These are phyloP conservation scores for Oxyura jamaicensis DNA, from an alignment of 2,113 vertebrate genomes.

Conservation along the genomic window DNA sequence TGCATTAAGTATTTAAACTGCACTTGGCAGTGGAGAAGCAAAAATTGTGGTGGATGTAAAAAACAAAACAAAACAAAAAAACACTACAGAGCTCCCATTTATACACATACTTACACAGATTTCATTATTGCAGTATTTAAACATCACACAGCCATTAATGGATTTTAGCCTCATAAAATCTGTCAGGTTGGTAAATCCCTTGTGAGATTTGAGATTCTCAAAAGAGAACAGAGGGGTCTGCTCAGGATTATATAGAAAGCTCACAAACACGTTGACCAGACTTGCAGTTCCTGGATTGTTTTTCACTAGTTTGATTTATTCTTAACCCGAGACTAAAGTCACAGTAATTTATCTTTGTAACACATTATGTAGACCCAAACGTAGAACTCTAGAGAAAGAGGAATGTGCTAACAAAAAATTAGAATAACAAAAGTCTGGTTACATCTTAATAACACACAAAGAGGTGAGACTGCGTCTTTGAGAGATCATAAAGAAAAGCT, in stretches of 20 bases:
- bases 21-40: not conserved
- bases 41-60: not conserved
- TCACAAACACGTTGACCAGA: not conserved
- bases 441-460: not conserved
- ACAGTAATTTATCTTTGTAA: not conserved
- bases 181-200: not conserved
- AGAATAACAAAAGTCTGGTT: not conserved
- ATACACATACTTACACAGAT: not conserved
- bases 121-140: not conserved
- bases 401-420: not conserved
- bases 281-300: not conserved
- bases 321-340: not conserved
- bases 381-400: not conserved
- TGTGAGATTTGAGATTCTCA: not conserved
- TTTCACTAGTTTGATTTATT: not conserved
- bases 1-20: not conserved
- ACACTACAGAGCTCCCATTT: not conserved
- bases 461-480: not conserved
- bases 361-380: not conserved
- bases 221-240: not conserved
- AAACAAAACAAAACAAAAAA: not conserved
- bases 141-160: not conserved
- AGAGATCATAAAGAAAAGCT: not conserved
- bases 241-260: not conserved
- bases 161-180: slow-evolving; percentile 23